A percentile compares a stretch with the other conserved stretches of the same genome.
These are phyloP conservation scores for Leucania comma DNA, from an alignment of 2,888 invertebrate species.

Conservation along the genomic window DNA sequence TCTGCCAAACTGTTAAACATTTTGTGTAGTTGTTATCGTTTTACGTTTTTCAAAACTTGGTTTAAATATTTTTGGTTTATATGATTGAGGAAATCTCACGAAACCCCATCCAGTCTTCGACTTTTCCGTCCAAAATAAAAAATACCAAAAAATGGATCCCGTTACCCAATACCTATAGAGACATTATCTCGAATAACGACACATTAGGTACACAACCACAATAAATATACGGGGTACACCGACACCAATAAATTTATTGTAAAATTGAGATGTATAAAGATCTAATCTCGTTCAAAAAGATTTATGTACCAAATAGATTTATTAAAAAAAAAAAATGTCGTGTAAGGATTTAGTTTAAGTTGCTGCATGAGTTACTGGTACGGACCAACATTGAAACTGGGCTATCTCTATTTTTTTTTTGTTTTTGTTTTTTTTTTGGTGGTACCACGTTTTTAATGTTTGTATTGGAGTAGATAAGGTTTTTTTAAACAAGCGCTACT, in stretches of 20 bases:
- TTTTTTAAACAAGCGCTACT: slow-evolving; percentile 11
- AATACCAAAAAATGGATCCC: slow-evolving; percentile 64
- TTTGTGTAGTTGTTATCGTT: too few species aligned
- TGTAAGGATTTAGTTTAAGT: slow-evolving; percentile 65
- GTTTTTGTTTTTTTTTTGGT: slow-evolving; percentile 33
- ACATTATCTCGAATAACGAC: slow-evolving; percentile 84
- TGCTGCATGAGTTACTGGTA: slow-evolving; percentile 57
- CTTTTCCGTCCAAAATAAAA: slow-evolving; percentile 49
- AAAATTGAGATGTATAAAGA: slow-evolving; percentile 89
- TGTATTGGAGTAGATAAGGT: slow-evolving; percentile 21
- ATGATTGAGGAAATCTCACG: slow-evolving; percentile 5
- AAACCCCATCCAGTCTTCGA: slow-evolving; percentile 10
- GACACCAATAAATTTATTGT: slow-evolving; percentile 86
- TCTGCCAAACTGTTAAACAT: too few species aligned
- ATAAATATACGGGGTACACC: slow-evolving; percentile 81
- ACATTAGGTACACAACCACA: slow-evolving; percentile 85
- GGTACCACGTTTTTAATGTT: slow-evolving; percentile 39
- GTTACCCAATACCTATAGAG: slow-evolving; percentile 78
- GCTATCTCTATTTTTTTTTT: slow-evolving; percentile 36
- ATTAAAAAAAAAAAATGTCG: slow-evolving; percentile 70
- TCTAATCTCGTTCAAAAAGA: slow-evolving; percentile 84
- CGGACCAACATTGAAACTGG: slow-evolving; percentile 50
- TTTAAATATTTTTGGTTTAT: too few species aligned
- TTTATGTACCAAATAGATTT: slow-evolving; percentile 86
- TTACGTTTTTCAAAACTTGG: too few species aligned